Evolutionary conservation across 2,113 vertebrate species (phyloP), one percentile per base, ranked within the genome.

Genomic region (Oryzias curvinotus): DNA sequence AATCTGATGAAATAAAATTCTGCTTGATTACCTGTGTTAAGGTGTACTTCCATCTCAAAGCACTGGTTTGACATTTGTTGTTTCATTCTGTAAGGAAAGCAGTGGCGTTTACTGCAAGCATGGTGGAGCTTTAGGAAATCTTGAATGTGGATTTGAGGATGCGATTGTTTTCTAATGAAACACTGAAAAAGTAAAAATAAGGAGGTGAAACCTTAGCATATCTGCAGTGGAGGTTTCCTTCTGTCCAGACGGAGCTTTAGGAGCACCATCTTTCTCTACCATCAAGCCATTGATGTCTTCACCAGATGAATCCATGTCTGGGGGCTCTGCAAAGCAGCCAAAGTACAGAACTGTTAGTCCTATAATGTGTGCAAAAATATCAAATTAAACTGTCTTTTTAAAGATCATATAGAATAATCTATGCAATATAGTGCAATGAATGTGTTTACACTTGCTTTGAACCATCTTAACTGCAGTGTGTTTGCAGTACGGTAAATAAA

Each of bases 1-100:
- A 56, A 16, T 14, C 36, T 25, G 7, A n/a, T 47, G 2, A 4
- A 46, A 56, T 4, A 61, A 54, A 5, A 6, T 1, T 16, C 1
- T 19, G 5, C 28, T 4, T 46, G 30, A 36, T 54, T 69, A 93
- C 92, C 90, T 76, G 87, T 72, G 5, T 75, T 73, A 46, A 91
- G 76, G 49, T 90, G 87, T 5, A 88, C 84, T 23, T 48, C 75
- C 88, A 93, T 90, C 75, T 93, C 91, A 90, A 93, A 92, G 71
- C 90, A 92, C 66, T 91, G 91, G 74, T 90, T 91, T 51, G 74
- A 82, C 86, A 93, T 90, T 64, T 91, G 89, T 49, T 90, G 82
- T 44, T 89, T 91, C 68, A 93, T 91, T 81, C 91, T 91, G 69
- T 57, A 63, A 82, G 59, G 63, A 62, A 62, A 19, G 25, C 36